These are phyloP conservation scores for Anhinga rufa DNA, from an alignment of 2,113 vertebrate genomes.

Conservation along the genomic window DNA sequence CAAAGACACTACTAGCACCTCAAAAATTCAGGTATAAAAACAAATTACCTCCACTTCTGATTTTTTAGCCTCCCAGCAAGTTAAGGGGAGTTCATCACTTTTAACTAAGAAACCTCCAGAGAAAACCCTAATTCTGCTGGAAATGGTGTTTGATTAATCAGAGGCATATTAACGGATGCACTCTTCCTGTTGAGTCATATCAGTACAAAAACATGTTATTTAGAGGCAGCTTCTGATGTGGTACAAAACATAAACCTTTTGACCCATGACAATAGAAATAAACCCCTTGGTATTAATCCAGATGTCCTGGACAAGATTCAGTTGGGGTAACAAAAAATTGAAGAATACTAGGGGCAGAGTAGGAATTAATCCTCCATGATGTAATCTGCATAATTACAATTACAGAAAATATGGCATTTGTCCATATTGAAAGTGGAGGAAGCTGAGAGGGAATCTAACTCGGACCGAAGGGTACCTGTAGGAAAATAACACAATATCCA, in stretches of 20 bases:
- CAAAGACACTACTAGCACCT: not conserved
- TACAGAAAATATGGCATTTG: not conserved
- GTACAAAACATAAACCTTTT: not conserved
- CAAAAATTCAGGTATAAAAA: not conserved
- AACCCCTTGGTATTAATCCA: not conserved
- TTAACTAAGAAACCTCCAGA: not conserved
- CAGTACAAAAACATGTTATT: not conserved
- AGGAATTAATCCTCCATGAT: not conserved
- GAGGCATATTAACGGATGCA: not conserved
- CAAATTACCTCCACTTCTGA: not conserved
- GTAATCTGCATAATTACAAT: not conserved
- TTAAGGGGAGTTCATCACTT: not conserved
- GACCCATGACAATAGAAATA: not conserved
- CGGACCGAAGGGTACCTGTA: not conserved
- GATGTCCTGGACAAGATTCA: not conserved
- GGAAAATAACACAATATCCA: not conserved
- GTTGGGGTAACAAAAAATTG: not conserved
- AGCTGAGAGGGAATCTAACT: not conserved
- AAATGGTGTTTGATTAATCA: constrained; percentile 19
- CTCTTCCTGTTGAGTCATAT: constrained; percentile 38
- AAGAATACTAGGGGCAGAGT: not conserved
- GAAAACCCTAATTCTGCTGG: constrained; percentile 21
- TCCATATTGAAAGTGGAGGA: not conserved
- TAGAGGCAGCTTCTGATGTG: not conserved
- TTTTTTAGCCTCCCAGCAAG: not conserved